A percentile compares a stretch with the other conserved stretches of the same genome.
These are phyloP conservation scores for Drosophila kambysellisi DNA, from an alignment of 2,888 invertebrate species.

Conservation along the genomic window DNA sequence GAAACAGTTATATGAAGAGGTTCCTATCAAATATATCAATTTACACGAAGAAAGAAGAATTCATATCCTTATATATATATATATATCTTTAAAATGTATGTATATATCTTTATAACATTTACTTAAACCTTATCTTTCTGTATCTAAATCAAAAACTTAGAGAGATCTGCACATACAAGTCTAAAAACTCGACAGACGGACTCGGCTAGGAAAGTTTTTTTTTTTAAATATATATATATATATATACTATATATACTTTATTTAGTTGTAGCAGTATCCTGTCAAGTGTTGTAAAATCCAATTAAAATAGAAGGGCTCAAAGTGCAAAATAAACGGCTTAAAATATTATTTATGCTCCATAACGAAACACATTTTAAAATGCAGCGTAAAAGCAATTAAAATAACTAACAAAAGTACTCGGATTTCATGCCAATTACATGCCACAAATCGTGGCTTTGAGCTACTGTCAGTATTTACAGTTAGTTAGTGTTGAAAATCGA, in stretches of 20 bases:
- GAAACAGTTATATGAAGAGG: not conserved
- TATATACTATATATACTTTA: not conserved
- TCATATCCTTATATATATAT: too few species aligned
- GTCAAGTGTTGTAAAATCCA: not conserved
- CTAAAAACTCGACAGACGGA: not conserved
- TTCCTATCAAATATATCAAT: not conserved
- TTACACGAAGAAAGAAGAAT: too few species aligned
- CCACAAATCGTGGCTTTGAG: not conserved
- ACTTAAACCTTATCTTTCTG: not conserved
- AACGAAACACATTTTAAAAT: not conserved
- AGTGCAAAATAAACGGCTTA: not conserved
- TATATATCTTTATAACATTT: too few species aligned
- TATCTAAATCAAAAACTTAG: not conserved
- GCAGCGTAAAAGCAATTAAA: not conserved
- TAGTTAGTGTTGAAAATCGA: not conserved
- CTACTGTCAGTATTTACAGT: not conserved
- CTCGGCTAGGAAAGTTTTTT: not conserved
- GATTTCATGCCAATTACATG: not conserved
- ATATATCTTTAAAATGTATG: too few species aligned
- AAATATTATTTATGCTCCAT: not conserved
- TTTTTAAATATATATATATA: too few species aligned
- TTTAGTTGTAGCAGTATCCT: not conserved
- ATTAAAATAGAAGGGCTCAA: not conserved
- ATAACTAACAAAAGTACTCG: not conserved
- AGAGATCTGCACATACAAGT: not conserved